Evolutionary conservation across 1,140 invertebrate species (phyloP).

Genomic region (Pantala flavescens): DNA sequence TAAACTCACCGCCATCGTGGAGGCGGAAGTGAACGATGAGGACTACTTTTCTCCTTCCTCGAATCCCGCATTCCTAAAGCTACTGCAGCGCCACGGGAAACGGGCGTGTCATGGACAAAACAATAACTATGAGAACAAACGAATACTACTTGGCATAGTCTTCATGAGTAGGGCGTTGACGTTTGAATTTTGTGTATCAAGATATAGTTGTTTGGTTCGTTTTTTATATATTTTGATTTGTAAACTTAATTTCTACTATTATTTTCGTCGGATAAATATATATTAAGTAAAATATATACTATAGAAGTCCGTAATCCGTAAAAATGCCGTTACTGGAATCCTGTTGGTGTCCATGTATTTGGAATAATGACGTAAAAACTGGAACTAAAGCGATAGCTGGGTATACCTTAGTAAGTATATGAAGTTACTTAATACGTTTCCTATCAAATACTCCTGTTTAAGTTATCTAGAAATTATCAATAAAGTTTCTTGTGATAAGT

Average conservation of each 20-base stretch:
- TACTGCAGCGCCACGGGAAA: neutral
- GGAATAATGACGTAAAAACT: constrained; percentile 63
- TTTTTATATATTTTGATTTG: too few species aligned
- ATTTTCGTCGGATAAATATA: neutral
- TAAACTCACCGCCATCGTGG: too few species aligned
- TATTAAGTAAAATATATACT: neutral
- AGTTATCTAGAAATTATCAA: neutral
- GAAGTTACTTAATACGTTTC: neutral
- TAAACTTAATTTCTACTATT: neutral
- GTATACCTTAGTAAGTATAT: constrained; percentile 51
- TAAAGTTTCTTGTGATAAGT: neutral
- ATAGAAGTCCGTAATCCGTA: neutral
- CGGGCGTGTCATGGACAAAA: neutral
- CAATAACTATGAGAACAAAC: neutral
- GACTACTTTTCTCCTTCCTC: neutral
- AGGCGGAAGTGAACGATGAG: too few species aligned
- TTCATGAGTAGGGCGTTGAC: neutral
- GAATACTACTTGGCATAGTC: neutral
- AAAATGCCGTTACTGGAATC: constrained; percentile 62
- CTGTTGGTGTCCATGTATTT: constrained; percentile 79
- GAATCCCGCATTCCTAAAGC: neutral
- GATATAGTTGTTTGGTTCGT: neutral
- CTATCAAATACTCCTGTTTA: neutral
- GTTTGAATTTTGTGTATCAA: neutral
- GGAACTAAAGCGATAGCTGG: constrained; percentile 64